Evolutionary conservation across 1,140 invertebrate genomes (phyloP).

Genomic region (Pseudomyrmex pallidus): DNA sequence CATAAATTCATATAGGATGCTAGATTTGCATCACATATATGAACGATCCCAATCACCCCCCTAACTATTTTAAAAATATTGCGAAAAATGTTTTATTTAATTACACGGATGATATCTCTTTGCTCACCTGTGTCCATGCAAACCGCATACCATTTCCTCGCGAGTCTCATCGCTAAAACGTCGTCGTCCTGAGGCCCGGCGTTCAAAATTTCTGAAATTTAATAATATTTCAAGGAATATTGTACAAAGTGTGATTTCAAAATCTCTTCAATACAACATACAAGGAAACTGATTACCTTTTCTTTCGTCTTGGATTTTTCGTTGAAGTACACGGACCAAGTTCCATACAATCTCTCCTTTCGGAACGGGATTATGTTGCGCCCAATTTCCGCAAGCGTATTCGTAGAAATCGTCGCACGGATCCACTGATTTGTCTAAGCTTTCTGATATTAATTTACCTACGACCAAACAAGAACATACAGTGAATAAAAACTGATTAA

Average conservation of each 20-base stretch:
- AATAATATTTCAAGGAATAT: not conserved
- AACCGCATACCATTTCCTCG: conserved; percentile 67
- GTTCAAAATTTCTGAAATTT: conserved; percentile 64
- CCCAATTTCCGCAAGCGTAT: conserved; percentile 63
- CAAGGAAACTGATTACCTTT: not conserved
- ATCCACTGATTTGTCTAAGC: conserved; percentile 46
- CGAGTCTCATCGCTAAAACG: conserved; percentile 60
- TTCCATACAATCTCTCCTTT: not conserved
- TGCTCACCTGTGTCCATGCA: conserved; percentile 67
- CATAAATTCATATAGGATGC: no score
- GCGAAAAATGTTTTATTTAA: no score
- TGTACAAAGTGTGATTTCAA: no score
- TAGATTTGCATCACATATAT: no score
- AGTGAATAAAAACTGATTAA: not conserved
- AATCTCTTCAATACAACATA: not conserved
- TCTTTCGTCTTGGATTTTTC: conserved; percentile 12
- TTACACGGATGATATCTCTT: no score
- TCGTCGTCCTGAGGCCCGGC: conserved; percentile 28
- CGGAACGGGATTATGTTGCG: conserved; percentile 21
- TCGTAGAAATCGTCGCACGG: conserved; percentile 68
- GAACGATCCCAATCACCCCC: no score
- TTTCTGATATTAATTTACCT: conserved; percentile 43
- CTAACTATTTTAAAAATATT: no score
- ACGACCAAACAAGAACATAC: not conserved
- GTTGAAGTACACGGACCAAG: conserved; percentile 3